Percentiles rank a stretch among this genome's conserved stretches.
phyloP scores from a whole-genome alignment of 2,888 invertebrate genomes.

The Stenodera caucasica region DNA sequence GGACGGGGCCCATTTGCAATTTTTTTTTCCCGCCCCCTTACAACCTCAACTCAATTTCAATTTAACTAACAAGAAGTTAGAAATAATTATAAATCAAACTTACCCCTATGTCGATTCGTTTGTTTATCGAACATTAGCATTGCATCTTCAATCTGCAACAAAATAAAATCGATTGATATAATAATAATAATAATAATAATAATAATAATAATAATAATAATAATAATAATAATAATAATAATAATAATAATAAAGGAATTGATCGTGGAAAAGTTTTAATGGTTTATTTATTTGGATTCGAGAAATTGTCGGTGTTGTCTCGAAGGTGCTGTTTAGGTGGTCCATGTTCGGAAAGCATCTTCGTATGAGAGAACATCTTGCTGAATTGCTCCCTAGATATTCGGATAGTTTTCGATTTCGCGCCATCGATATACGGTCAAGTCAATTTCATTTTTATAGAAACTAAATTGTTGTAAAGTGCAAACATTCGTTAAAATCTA shows the following conservation, averaged over 20 bases:
- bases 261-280: conserved; percentile 48
- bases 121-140: conserved; percentile 99
- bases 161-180: conserved; percentile 52
- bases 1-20: conserved; percentile 44
- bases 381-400: conserved; percentile 52
- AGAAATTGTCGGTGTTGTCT: conserved; percentile 33
- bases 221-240: background rate
- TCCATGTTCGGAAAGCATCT: conserved; percentile 49
- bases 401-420: conserved; percentile 16
- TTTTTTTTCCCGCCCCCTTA: conserved; percentile 39
- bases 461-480: conserved; percentile 4
- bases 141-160: conserved; percentile 97
- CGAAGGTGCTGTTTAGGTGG: conserved; percentile 51
- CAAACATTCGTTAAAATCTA: too few species aligned
- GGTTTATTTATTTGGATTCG: conserved; percentile 49
- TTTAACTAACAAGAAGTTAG: conserved; percentile 16
- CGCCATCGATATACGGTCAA: background rate
- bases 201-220: background rate
- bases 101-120: conserved; percentile 99
- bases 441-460: background rate
- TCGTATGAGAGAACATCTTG: conserved; percentile 46
- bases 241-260: background rate
- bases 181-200: background rate
- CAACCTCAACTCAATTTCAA: background rate
- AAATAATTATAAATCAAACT: conserved; percentile 53